Conservation (phyloP, 2,797 vertebrate species). For the Scleropages formosus region DNA sequence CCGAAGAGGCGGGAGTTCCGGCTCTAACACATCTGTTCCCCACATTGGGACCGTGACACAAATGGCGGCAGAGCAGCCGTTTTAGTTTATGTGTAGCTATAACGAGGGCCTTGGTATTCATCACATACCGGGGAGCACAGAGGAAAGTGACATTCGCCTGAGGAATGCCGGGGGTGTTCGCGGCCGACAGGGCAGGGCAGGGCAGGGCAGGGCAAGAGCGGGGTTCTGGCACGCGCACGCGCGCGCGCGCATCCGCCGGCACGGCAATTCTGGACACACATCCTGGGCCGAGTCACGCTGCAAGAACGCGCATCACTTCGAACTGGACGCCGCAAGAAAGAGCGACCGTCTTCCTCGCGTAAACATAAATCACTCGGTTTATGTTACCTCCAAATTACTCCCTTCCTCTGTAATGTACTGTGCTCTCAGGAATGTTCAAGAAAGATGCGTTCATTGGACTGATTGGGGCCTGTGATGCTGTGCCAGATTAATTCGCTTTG, state of each 20-base stretch:
- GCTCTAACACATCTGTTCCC: background rate
- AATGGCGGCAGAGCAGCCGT: background rate
- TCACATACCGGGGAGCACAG: constrained; percentile 32
- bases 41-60: background rate
- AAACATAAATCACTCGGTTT: background rate
- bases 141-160: constrained; percentile 58
- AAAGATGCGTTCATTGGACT: background rate
- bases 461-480: background rate
- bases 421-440: background rate
- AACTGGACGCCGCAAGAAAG: constrained; percentile 16
- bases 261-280: constrained; percentile 34
- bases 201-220: constrained; percentile 56
- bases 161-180: constrained; percentile 61
- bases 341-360: background rate
- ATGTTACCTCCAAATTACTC: background rate
- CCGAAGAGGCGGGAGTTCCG: constrained; percentile 16
- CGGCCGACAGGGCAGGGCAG: constrained; percentile 47
- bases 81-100: constrained; percentile 9
- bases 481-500: background rate
- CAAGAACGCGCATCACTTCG: constrained; percentile 46
- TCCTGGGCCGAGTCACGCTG: constrained; percentile 47
- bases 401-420: background rate
- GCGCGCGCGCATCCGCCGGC: constrained; percentile 49
- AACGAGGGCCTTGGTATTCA: constrained; percentile 10
- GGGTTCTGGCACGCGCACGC: constrained; percentile 50